Conservation (phyloP, 2,888 invertebrate species). For the Athalia circularis region DNA sequence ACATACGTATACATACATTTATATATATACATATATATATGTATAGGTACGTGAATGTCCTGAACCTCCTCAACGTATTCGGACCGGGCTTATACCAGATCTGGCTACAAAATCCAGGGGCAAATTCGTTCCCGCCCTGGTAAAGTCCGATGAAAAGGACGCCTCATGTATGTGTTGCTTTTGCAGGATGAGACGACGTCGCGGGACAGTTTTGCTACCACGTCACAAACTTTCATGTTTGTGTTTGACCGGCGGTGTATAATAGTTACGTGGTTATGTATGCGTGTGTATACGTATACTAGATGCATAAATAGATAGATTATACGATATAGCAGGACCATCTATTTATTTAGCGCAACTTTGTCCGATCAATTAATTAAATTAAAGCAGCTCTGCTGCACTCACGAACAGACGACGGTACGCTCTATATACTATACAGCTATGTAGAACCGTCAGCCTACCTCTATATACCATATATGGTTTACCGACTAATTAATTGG, state of each 20-base stretch:
- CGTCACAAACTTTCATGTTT: too few relatives aligned
- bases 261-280: neutral
- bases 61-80: neutral
- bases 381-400: slow-evolving; percentile 17
- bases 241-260: neutral
- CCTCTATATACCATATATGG: slow-evolving; percentile 29
- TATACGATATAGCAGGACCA: neutral
- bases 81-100: neutral
- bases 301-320: neutral
- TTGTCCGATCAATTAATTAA: slow-evolving; percentile 40
- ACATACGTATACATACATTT: neutral
- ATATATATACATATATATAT: neutral
- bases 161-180: too few relatives aligned
- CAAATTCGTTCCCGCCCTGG: too few relatives aligned
- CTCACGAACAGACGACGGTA: slow-evolving; percentile 18
- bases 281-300: neutral
- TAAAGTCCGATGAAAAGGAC: too few relatives aligned
- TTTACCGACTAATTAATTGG: slow-evolving; percentile 66
- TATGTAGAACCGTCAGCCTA: slow-evolving; percentile 5
- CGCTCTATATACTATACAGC: neutral
- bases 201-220: too few relatives aligned
- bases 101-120: too few relatives aligned
- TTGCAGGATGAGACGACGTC: too few relatives aligned
- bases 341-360: slow-evolving; percentile 38
- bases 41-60: neutral